Conservation (phyloP, 2,888 invertebrate genomes). For the Platycheirus albimanus region DNA sequence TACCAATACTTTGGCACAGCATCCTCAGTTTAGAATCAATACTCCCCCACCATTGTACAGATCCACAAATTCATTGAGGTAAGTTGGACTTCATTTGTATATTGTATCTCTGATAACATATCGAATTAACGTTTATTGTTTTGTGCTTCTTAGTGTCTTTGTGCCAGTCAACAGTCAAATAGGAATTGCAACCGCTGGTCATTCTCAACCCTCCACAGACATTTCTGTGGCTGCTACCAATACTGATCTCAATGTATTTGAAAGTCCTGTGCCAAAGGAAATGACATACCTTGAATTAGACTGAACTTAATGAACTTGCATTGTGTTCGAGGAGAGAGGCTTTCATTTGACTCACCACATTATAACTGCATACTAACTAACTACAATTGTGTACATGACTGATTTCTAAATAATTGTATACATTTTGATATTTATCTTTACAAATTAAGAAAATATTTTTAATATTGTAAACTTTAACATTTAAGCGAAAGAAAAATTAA, state of each 20-base stretch:
- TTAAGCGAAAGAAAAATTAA: too few species aligned
- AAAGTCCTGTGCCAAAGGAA: constrained; percentile 75
- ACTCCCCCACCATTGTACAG: constrained; percentile 97
- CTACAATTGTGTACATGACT: constrained; percentile 58
- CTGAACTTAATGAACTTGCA: constrained; percentile 62
- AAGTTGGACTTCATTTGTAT: constrained; percentile 73
- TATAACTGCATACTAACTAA: background rate
- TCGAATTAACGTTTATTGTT: constrained; percentile 33
- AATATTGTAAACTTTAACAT: constrained; percentile 62
- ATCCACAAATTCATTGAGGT: constrained; percentile 91
- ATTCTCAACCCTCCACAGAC: constrained; percentile 74
- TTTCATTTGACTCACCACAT: constrained; percentile 56
- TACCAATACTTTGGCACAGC: constrained; percentile 84
- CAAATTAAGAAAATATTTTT: constrained; percentile 38
- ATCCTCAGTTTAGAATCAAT: constrained; percentile 81
- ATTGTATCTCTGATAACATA: constrained; percentile 22
- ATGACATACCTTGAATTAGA: constrained; percentile 77
- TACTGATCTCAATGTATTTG: constrained; percentile 54
- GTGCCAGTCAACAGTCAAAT: constrained; percentile 55
- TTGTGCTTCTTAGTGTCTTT: constrained; percentile 72
- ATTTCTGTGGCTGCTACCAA: constrained; percentile 65
- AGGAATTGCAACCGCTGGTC: constrained; percentile 39
- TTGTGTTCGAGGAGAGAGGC: constrained; percentile 63
- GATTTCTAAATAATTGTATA: constrained; percentile 57
- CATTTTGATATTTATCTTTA: constrained; percentile 42